Evolutionary conservation across 2,888 invertebrate genomes (phyloP).

Genomic region (Thereva nobilitata): DNA sequence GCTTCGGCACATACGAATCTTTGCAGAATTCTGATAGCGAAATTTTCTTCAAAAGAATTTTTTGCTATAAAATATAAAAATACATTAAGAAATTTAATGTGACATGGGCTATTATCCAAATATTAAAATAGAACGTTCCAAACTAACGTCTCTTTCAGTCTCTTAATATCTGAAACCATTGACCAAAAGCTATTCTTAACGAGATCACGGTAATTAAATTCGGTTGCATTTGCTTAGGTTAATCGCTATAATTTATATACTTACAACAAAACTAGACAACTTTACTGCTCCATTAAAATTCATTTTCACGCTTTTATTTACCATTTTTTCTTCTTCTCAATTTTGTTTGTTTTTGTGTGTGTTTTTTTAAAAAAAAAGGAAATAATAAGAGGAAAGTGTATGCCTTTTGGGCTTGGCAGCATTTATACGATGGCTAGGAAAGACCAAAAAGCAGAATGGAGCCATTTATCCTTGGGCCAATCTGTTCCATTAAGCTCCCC

Average conservation of each 20-base stretch:
- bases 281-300: conserved; percentile 34
- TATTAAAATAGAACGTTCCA: too few species aligned
- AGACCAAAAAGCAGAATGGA: conserved; percentile 8
- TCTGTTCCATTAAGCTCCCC: conserved; percentile 33
- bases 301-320: conserved; percentile 33
- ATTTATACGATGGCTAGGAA: conserved; percentile 7
- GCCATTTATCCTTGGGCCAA: conserved; percentile 34
- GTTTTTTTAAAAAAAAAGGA: too few species aligned
- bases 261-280: conserved; percentile 21
- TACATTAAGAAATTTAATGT: too few species aligned
- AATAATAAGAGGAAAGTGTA: too few species aligned
- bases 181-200: background rate
- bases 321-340: background rate
- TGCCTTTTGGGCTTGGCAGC: background rate
- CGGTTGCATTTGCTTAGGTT: background rate
- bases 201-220: conserved; percentile 30
- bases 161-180: too few species aligned
- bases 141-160: too few species aligned
- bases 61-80: too few species aligned
- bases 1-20: too few species aligned
- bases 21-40: too few species aligned
- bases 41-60: too few species aligned
- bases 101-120: too few species aligned
- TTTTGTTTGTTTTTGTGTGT: background rate
- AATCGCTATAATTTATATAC: conserved; percentile 28